Conservation (phyloP, 2,888 invertebrate genomes). For the Volucella bombylans region DNA sequence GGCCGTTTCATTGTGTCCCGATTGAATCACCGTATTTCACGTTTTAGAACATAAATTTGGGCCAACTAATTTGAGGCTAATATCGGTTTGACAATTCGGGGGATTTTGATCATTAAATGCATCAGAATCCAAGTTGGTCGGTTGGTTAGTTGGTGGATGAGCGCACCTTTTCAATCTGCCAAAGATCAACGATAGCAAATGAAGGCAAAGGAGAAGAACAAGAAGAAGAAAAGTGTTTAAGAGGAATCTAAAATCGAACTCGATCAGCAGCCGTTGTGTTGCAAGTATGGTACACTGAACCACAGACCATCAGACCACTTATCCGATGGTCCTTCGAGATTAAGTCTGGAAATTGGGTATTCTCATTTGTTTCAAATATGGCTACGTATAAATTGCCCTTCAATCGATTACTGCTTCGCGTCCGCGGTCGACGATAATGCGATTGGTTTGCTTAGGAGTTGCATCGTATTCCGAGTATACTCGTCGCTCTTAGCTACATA, state of each 20-base stretch:
- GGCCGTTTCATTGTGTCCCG: conserved; percentile 67
- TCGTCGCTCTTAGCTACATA: conserved; percentile 11
- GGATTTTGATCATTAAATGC: conserved; percentile 64
- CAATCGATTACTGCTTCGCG: conserved; percentile 74
- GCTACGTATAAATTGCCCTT: conserved; percentile 76
- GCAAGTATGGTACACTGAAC: conserved; percentile 49
- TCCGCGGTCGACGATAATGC: conserved; percentile 31
- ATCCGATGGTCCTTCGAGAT: conserved; percentile 68
- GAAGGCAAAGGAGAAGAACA: conserved; percentile 16
- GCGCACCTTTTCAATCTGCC: conserved; percentile 43
- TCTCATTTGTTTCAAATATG: conserved; percentile 77
- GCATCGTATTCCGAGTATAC: conserved; percentile 43
- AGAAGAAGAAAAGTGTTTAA: conserved; percentile 25
- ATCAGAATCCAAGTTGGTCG: conserved; percentile 37
- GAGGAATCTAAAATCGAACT: neutral
- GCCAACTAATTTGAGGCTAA: conserved; percentile 75
- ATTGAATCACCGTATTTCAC: conserved; percentile 43
- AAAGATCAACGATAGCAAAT: conserved; percentile 46
- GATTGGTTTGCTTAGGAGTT: conserved; percentile 43
- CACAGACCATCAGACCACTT: conserved; percentile 38
- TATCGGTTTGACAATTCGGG: conserved; percentile 71
- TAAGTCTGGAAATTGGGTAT: conserved; percentile 72
- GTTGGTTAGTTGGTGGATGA: neutral
- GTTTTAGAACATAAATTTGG: conserved; percentile 66
- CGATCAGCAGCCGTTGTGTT: conserved; percentile 19